These are phyloP conservation scores for Chamaea fasciata DNA, from an alignment of 2,113 vertebrate genomes.

Conservation along the genomic window DNA sequence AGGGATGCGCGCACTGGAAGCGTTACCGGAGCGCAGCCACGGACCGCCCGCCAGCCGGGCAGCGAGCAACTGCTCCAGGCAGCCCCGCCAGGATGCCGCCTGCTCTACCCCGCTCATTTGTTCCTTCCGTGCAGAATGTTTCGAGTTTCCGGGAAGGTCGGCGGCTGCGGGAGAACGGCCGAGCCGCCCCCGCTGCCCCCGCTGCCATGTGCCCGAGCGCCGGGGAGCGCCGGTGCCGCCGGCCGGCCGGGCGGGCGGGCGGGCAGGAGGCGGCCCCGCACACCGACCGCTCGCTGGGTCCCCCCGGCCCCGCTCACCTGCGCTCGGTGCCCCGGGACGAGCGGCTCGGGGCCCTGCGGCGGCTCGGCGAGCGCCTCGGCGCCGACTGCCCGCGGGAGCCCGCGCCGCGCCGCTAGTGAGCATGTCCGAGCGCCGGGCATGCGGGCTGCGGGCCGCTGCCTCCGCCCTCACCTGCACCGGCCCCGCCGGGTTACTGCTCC, in stretches of 20 bases:
- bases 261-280: neutral
- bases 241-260: neutral
- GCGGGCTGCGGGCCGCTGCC: neutral
- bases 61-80: neutral
- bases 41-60: neutral
- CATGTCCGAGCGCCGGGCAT: constrained; percentile 43
- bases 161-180: neutral
- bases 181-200: neutral
- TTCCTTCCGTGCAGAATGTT: neutral
- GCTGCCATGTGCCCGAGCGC: neutral
- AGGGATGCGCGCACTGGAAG: neutral
- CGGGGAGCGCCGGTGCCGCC: neutral
- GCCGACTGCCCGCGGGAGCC: neutral
- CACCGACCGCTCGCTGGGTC: neutral
- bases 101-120: neutral
- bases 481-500: neutral
- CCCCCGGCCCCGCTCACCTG: neutral
- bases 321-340: neutral
- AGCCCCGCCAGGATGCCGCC: neutral
- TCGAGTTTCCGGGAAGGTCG: constrained; percentile 13
- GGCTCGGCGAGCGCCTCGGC: neutral
- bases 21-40: neutral
- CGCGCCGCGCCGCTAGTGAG: constrained; percentile 41
- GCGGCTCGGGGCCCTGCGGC: neutral
- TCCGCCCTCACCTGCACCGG: constrained; percentile 26